Base-by-base conservation (phyloP, 1,140 invertebrate genomes). In the Bilobella aurantiaca region DNA sequence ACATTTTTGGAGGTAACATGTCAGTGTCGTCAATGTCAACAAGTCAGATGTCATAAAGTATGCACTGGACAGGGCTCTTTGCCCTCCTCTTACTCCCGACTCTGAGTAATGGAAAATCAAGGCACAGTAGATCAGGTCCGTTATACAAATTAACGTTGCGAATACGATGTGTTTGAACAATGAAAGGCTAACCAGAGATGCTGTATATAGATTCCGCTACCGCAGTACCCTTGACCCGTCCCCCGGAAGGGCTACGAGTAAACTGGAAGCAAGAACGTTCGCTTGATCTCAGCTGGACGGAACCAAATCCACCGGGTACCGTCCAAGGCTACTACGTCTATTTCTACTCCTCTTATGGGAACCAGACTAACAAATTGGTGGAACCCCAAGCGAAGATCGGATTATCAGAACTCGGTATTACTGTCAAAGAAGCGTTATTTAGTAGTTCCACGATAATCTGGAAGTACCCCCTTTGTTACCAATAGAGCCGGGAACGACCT, bases 231-330 rank as follows among this genome's bases (percentile, higher is more conserved):
- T n/a, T n/a, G n/a, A n/a, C n/a, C n/a, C n/a, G n/a, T n/a, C 49
- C 49, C 14, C 49, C 49, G 25, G 14, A 53, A 53, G 49, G 49
- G 25, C 49, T 53, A 12, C 8, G 21, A 16, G 12, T 53, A 16
- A 23, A 53, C 23, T 5, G 49, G 49, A 53, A 53, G 23, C 21
- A 3, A 23, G 49, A 53, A 23, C 12, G 3, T 23, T 53, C 49
- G 8, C 5, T 53, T 53, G 49, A 53, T 53, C 49, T 53, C 49
- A 53, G 49, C 49, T 53, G 49, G 49, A 53, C 49, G 21, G 49
- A 53, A 53, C 49, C 23, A 23, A 53, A 53, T 23, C 49, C n/a
- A n/a, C n/a, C 49, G 5, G 49, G 49, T 5, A 53, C 12, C 25
- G 49, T 53, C 23, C 49, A 53, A 16, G 49, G 49, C 23, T 53